Percentiles rank a stretch among this genome's conserved stretches.
Evolutionary conservation across 2,888 invertebrate species (phyloP).

Genomic region (Scotopteryx bipunctaria): DNA sequence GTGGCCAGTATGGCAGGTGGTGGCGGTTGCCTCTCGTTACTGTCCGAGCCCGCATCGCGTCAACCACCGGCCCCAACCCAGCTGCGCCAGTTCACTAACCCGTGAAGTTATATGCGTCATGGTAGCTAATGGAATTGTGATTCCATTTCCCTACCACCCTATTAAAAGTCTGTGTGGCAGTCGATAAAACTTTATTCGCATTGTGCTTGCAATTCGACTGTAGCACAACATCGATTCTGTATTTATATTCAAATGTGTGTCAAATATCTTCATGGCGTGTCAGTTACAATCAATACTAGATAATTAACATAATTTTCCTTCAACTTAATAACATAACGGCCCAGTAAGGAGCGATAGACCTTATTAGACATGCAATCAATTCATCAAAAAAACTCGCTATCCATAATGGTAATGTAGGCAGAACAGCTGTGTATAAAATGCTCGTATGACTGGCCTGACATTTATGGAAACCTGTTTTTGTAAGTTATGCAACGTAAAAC

Average conservation of each 20-base stretch:
- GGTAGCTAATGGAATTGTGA: constrained; percentile 52
- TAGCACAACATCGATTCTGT: neutral
- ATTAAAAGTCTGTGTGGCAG: constrained; percentile 31
- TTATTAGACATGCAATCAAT: constrained; percentile 55
- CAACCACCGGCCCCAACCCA: constrained; percentile 49
- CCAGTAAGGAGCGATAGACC: constrained; percentile 52
- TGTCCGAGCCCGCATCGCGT: constrained; percentile 47
- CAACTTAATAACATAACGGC: constrained; percentile 46
- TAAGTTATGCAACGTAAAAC: constrained; percentile 75
- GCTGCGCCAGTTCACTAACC: constrained; percentile 71
- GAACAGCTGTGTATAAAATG: constrained; percentile 66
- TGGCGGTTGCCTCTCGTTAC: constrained; percentile 42
- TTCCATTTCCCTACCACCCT: constrained; percentile 37
- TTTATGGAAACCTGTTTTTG: constrained; percentile 68
- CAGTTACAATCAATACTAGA: constrained; percentile 40
- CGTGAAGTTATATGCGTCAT: constrained; percentile 49
- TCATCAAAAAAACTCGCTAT: constrained; percentile 53
- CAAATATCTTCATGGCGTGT: constrained; percentile 38
- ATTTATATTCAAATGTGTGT: constrained; percentile 33
- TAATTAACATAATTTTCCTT: constrained; percentile 52
- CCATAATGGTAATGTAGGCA: constrained; percentile 61
- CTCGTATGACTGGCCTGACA: constrained; percentile 63
- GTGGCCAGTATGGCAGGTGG: constrained; percentile 31
- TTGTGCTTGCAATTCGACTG: constrained; percentile 1
- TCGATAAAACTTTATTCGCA: constrained; percentile 25